These are phyloP conservation scores for Campylomormyrus numenius DNA, from an alignment of 2,113 vertebrate species.

Conservation along the genomic window DNA sequence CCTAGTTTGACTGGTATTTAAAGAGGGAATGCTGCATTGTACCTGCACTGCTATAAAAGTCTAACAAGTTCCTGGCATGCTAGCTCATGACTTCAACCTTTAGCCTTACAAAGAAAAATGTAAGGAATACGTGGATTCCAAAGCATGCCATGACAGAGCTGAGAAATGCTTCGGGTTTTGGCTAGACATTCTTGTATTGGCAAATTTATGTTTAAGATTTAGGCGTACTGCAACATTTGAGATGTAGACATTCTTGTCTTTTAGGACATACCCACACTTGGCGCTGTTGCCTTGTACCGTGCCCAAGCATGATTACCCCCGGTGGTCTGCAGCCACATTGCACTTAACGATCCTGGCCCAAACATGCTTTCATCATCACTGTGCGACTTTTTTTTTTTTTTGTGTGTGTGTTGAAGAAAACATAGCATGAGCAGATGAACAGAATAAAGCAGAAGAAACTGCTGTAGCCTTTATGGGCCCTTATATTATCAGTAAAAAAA, in stretches of 20 bases:
- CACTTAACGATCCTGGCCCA: neutral
- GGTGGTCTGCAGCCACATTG: neutral
- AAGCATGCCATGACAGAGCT: conserved; percentile 1
- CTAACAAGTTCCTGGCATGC: neutral
- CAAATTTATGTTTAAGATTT: neutral
- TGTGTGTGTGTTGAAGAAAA: neutral
- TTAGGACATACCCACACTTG: no score
- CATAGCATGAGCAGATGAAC: neutral
- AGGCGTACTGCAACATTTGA: neutral
- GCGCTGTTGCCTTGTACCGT: no score
- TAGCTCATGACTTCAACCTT: neutral
- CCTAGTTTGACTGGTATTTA: neutral
- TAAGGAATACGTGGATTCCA: neutral
- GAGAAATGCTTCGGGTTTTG: neutral
- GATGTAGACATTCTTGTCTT: neutral
- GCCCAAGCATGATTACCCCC: no score
- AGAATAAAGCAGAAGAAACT: neutral
- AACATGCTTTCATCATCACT: neutral
- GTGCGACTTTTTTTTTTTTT: neutral
- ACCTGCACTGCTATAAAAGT: neutral
- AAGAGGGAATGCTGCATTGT: neutral
- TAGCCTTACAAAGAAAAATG: neutral
- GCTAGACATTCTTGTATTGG: neutral
- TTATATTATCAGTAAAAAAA: neutral
- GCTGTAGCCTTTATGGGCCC: neutral